A percentile compares a stretch with the other conserved stretches of the same genome.
These are phyloP conservation scores for Mizuhopecten yessoensis DNA, from an alignment of 1,140 invertebrate species.

Conservation along the genomic window DNA sequence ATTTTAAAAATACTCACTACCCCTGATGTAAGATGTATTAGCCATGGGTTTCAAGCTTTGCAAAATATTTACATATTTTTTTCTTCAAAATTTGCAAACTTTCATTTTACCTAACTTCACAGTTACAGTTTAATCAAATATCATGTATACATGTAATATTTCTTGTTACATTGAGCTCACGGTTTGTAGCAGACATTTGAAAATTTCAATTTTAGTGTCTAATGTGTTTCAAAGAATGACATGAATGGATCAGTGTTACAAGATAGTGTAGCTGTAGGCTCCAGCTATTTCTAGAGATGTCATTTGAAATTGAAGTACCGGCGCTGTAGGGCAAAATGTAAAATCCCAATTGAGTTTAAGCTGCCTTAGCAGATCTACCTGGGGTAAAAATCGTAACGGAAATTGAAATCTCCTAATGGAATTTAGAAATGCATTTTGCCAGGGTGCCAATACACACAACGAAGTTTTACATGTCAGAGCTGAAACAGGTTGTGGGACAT, in stretches of 20 bases:
- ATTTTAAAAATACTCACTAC: too few species aligned
- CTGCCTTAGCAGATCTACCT: background rate
- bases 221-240: too few species aligned
- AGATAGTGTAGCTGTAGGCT: background rate
- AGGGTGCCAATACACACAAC: background rate
- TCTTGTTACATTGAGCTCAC: too few species aligned
- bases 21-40: too few species aligned
- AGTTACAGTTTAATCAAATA: too few species aligned
- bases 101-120: too few species aligned
- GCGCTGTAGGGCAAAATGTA: background rate
- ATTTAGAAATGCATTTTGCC: background rate
- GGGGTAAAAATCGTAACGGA: background rate
- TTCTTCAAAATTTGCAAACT: too few species aligned
- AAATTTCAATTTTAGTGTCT: background rate
- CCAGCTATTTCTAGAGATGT: background rate
- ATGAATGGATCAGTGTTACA: background rate
- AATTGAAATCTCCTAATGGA: background rate
- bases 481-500: background rate
- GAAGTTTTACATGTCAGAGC: background rate
- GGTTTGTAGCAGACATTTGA: too few species aligned
- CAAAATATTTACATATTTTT: too few species aligned
- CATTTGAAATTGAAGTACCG: background rate
- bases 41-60: too few species aligned
- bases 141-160: too few species aligned
- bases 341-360: slow-evolving; percentile 14